phyloP scores from a whole-genome alignment of 1,140 invertebrate species.

The Drosophila seguyi region DNA sequence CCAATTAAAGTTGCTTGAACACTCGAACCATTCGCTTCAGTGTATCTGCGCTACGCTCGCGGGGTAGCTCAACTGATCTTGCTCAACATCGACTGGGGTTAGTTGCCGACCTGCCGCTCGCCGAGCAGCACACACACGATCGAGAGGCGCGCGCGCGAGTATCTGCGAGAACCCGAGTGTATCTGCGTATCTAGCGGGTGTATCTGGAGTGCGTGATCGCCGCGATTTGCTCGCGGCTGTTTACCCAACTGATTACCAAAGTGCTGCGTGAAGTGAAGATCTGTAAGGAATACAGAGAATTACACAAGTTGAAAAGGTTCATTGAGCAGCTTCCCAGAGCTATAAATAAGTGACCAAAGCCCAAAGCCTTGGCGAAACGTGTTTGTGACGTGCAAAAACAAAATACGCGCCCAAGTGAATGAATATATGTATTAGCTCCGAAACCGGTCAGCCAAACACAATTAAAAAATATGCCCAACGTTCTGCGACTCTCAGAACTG shows the following conservation, averaged over 20 bases:
- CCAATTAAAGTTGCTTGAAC: neutral
- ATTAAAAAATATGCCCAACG: constrained; percentile 50
- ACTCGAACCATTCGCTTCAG: neutral
- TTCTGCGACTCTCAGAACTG: constrained; percentile 22
- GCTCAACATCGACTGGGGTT: constrained; percentile 35
- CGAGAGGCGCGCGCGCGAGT: constrained; percentile 1
- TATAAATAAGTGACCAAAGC: constrained; percentile 65
- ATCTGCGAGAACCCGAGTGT: constrained; percentile 1
- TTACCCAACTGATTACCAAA: constrained; percentile 75
- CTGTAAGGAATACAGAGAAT: constrained; percentile 48
- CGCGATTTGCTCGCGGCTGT: constrained; percentile 48
- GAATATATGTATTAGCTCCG: constrained; percentile 22
- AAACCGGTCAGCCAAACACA: constrained; percentile 47
- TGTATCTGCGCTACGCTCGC: neutral
- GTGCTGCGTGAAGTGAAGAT: constrained; percentile 64
- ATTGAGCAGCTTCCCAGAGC: constrained; percentile 68
- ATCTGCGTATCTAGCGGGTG: constrained; percentile 31
- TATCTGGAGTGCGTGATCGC: constrained; percentile 47
- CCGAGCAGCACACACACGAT: constrained; percentile 11
- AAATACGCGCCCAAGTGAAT: constrained; percentile 37
- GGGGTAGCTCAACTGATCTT: constrained; percentile 42
- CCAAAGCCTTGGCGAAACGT: constrained; percentile 52
- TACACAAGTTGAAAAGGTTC: constrained; percentile 53
- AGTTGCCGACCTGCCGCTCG: constrained; percentile 21
- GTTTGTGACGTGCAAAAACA: constrained; percentile 64